Evolutionary conservation across 2,113 vertebrate species (phyloP), one percentile per base, ranked within the genome.

Genomic region (Gymnarchus niloticus): DNA sequence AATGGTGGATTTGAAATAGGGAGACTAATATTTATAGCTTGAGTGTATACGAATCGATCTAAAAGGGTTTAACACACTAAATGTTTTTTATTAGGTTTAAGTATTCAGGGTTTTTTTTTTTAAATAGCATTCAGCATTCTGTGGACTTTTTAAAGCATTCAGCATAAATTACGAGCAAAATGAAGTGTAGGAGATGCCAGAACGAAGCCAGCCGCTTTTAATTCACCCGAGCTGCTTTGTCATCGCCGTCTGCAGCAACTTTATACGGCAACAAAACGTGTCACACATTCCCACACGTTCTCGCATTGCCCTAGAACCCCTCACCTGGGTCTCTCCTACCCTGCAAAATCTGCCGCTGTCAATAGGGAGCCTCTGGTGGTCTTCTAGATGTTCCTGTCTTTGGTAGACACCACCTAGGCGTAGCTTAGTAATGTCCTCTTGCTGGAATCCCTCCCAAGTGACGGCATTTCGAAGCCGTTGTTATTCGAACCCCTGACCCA

Each of bases 241-340:
- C 56, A 57, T 57, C 17, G 4, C 56, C 17, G 56, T 57, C 14
- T 57, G 56, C 56, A 54, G 14, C 52, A 54, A 5, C 52, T 14
- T 14, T 54, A 54, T 54, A 54, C 52, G 14, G 14, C 52, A 57
- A 23, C 2, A 57, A 23, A 23, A 57, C 4, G 17, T 57, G 56
- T 23, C 21, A 23, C 17, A 14, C 17, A 14, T 57, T 14, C 21
- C 56, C 56, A 57, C 21, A 14, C 56, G 17, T 23, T 57, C 17
- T 57, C 21, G 17, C 12, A 57, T 57, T 14, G 17, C 56, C 17
- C 56, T 57, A 88, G 92, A 91, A 92, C 91, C 88, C 93, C 90
- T 92, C 92, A 92, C 92, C 92, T 37, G 37, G 88, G 86, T 85
- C 89, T 57, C 52, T 89, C 90, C 91, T 88, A 89, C 90, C 91